These are phyloP conservation scores for Coenonympha arcania DNA, from an alignment of 2,888 invertebrate genomes.

Conservation along the genomic window DNA sequence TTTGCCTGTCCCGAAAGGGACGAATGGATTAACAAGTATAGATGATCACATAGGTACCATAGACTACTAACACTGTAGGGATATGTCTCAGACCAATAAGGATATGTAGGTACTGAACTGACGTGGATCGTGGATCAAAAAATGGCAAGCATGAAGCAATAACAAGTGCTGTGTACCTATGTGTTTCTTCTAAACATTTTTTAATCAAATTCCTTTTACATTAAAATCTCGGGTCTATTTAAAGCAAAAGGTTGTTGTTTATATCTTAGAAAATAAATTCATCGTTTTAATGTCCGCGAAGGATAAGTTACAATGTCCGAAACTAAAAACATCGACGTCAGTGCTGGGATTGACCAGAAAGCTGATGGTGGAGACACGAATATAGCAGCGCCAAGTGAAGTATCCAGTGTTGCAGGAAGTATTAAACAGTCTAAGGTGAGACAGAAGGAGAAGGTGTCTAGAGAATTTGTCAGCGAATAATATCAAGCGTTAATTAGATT, in stretches of 20 bases:
- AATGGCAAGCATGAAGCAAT: constrained; percentile 33
- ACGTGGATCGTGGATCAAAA: constrained; percentile 37
- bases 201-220: constrained; percentile 5
- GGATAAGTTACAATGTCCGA: constrained; percentile 59
- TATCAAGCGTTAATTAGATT: not conserved
- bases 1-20: too few species aligned
- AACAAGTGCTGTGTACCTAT: constrained; percentile 47
- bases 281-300: constrained; percentile 55
- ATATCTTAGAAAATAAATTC: not conserved
- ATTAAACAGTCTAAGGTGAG: constrained; percentile 56
- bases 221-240: not conserved
- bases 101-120: too few species aligned
- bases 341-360: constrained; percentile 48
- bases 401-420: constrained; percentile 54
- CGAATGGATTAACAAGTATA: too few species aligned
- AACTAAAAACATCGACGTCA: constrained; percentile 57
- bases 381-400: constrained; percentile 56
- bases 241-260: not conserved
- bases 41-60: too few species aligned
- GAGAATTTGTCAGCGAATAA: not conserved
- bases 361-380: constrained; percentile 45
- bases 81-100: too few species aligned
- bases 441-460: not conserved
- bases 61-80: too few species aligned
- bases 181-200: constrained; percentile 18